Evolutionary conservation across 1,140 invertebrate genomes (phyloP).

Genomic region (Uloborus diversus): DNA sequence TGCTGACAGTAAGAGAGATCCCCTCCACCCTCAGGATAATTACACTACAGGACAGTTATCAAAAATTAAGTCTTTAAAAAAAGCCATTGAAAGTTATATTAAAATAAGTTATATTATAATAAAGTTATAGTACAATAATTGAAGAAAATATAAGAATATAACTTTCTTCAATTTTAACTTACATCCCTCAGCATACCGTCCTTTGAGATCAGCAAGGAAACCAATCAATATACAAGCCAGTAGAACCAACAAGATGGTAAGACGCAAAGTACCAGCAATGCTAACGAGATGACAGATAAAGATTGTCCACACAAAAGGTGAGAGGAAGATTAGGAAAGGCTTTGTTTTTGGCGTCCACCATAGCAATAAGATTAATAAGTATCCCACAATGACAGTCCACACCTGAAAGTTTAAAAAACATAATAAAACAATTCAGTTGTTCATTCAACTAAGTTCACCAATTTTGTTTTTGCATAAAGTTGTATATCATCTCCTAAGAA

Average conservation of each 20-base stretch:
- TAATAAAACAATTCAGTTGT: neutral
- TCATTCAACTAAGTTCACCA: neutral
- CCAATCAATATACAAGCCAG: slow-evolving; percentile 66
- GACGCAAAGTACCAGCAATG: slow-evolving; percentile 66
- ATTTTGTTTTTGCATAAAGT: too few relatives aligned
- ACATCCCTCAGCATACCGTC: slow-evolving; percentile 32
- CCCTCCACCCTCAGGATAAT: too few relatives aligned
- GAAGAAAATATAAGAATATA: too few relatives aligned
- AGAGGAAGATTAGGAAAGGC: slow-evolving; percentile 60
- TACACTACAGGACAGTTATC: too few relatives aligned
- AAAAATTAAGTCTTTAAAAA: too few relatives aligned
- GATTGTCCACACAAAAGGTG: slow-evolving; percentile 65
- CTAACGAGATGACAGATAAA: slow-evolving; percentile 65
- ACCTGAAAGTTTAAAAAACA: slow-evolving; percentile 16
- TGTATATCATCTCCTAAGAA: too few relatives aligned
- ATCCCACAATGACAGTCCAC: slow-evolving; percentile 58
- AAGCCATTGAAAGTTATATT: too few relatives aligned
- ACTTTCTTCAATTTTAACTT: too few relatives aligned
- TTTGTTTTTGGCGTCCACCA: slow-evolving; percentile 55
- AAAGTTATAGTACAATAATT: too few relatives aligned
- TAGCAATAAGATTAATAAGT: slow-evolving; percentile 52
- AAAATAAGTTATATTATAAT: too few relatives aligned
- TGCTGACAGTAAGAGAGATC: too few relatives aligned
- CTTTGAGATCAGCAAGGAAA: slow-evolving; percentile 61
- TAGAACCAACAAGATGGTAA: slow-evolving; percentile 66